Base-by-base conservation (phyloP, 1,140 invertebrate genomes). In the Drosophila virilis region DNA sequence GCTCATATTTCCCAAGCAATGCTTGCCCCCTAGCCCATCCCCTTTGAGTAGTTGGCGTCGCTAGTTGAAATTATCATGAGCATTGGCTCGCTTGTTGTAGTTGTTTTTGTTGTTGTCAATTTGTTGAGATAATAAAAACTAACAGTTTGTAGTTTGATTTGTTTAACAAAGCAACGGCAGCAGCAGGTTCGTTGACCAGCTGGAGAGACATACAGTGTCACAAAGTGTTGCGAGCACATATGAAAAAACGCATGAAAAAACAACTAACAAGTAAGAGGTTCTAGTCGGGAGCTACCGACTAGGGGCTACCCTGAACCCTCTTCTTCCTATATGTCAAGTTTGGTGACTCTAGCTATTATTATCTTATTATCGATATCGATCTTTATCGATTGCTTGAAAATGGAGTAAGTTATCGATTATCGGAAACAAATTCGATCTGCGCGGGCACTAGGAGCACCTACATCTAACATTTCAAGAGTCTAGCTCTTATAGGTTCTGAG, bases 81-180 rank as follows among this genome's bases (percentile, higher is more conserved):
- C 61, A 66, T 59, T 45, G 54, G 54, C 45, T 68, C 8, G 64
- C 45, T 54, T 60, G 55, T 54, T 17, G 38, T 59, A 62, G 37
- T 46, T 71, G 52, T 61, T 74, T 40, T 71, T 75, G 52, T 51
- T 74, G 61, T 71, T 75, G 79, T 71, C 58, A 62, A 71, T 77
- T 70, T 77, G 64, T 67, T 68, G 22, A 81, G 78, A 81, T 77
- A 81, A 77, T 70, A 81, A 74, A 82, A 74, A 75, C 71, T 78
- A 78, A 75, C 75, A 78, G 67, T 38, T 78, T 70, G 66, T 74
- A 60, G 42, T 70, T 70, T 71, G 78, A 68, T 62, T 68, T 71
- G 62, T 74, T 74, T 72, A 78, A 60, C 65, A 62, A 55, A 69
- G 50, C 43, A 77, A 67, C 22, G 13, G 60, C 46, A 62, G 60